A percentile compares a stretch with the other conserved stretches of the same genome.
phyloP scores from a whole-genome alignment of 2,888 invertebrate species.

The Oligia strigilis region DNA sequence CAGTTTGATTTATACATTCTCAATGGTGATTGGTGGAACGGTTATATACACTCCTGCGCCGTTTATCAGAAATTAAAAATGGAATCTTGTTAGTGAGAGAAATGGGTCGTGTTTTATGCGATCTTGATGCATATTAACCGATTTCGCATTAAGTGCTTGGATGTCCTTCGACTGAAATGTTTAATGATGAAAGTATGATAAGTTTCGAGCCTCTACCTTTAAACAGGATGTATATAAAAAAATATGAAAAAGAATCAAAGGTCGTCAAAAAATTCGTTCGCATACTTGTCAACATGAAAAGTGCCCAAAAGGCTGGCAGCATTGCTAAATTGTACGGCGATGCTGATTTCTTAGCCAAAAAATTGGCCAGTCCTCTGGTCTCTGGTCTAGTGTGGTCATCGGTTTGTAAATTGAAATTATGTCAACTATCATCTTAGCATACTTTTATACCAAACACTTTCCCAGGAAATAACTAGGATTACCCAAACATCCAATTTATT shows the following conservation, averaged over 20 bases:
- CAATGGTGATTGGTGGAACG: constrained; percentile 82
- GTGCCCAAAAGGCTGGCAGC: background rate
- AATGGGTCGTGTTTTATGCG: constrained; percentile 78
- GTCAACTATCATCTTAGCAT: background rate
- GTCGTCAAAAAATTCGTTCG: background rate
- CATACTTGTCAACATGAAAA: background rate
- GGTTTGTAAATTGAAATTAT: background rate
- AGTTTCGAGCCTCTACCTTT: background rate
- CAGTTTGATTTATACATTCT: constrained; percentile 85
- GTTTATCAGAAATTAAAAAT: constrained; percentile 82
- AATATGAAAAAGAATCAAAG: too few relatives aligned
- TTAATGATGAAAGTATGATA: background rate
- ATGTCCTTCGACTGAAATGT: constrained; percentile 37
- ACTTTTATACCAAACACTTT: background rate
- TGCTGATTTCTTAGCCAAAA: too few relatives aligned
- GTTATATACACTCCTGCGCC: constrained; percentile 67
- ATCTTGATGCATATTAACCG: constrained; percentile 58
- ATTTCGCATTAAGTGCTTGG: constrained; percentile 37
- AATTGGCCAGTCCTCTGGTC: too few relatives aligned
- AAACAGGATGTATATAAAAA: background rate
- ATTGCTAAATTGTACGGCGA: too few relatives aligned
- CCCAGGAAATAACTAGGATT: background rate
- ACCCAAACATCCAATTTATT: background rate
- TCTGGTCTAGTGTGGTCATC: too few relatives aligned
- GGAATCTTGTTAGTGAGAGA: constrained; percentile 79